Base-by-base conservation (phyloP, 1,140 invertebrate species). In the Popillia japonica region DNA sequence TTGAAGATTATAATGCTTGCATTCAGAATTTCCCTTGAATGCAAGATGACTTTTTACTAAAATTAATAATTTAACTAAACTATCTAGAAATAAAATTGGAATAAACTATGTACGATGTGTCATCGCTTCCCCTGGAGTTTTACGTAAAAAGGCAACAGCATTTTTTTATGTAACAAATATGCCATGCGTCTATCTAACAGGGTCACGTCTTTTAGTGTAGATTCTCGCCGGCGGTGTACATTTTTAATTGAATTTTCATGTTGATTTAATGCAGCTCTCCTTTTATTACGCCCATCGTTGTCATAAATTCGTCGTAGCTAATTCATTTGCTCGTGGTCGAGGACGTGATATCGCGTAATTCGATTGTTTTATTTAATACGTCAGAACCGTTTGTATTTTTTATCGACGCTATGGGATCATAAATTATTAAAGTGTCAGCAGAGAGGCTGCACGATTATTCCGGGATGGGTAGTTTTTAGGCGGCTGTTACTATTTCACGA, bases 371-470 rank as follows among this genome's bases (percentile, higher is more conserved):
- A 55, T 55, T 55, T n/a, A n/a, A 55, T 6, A 17, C 17, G 48
- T 55, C 48, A 55, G 48, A 55, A n/a, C 14, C 48, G 48, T 14
- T n/a, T 17, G 48, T 55, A 55, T n/a, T 55, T 55, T 55, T 55
- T 55, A 17, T 14, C 48, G 14, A 14, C 48, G 4, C 4, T n/a
- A 14, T 14, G 9, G 48, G 14, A 17, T 17, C 17, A 55, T 55
- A 55, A 55, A 55, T 55, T n/a, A 55, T 55, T 14, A 55, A 55
- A 55, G 48, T 55, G 48, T 17, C 48, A 55, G 14, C 48, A 11
- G 48, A 55, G 48, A 55, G 48, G 48, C n/a, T 14, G 48, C 48
- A 17, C 48, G 48, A 55, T 55, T 55, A 55, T 55, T 55, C 48
- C 14, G 8, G 8, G 14, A 44, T 44, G 14, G 42, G 42, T 55